phyloP scores from a whole-genome alignment of 2,888 invertebrate genomes.

The Platycheirus rosarum region DNA sequence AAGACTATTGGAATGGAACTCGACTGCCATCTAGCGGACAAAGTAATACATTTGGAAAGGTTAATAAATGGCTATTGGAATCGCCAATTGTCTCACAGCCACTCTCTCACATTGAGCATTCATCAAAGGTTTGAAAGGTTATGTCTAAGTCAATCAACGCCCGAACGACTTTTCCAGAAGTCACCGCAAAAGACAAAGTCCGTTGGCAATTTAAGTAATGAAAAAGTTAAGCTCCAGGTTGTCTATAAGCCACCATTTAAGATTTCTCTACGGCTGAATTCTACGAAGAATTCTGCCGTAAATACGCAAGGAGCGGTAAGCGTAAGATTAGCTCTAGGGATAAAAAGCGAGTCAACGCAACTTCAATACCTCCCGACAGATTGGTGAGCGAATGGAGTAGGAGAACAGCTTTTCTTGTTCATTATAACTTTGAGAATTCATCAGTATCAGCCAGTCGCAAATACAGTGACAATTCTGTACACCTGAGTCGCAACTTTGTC shows the following conservation, averaged over 20 bases:
- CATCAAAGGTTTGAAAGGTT: slow-evolving; percentile 81
- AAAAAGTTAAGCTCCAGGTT: slow-evolving; percentile 91
- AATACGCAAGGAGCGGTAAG: slow-evolving; percentile 81
- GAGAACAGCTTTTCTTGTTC: slow-evolving; percentile 80
- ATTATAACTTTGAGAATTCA: slow-evolving; percentile 78
- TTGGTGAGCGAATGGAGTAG: slow-evolving; percentile 76
- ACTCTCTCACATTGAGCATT: slow-evolving; percentile 81
- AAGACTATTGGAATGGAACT: slow-evolving; percentile 86
- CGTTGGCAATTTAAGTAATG: slow-evolving; percentile 87
- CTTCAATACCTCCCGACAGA: slow-evolving; percentile 71
- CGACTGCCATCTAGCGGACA: slow-evolving; percentile 79
- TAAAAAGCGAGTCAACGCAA: slow-evolving; percentile 75
- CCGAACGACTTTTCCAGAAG: slow-evolving; percentile 87
- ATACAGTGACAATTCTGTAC: slow-evolving; percentile 78
- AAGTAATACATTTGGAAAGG: slow-evolving; percentile 86
- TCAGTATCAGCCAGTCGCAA: slow-evolving; percentile 77
- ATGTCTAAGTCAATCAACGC: slow-evolving; percentile 93
- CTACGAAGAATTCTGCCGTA: slow-evolving; percentile 81
- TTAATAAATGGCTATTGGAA: slow-evolving; percentile 92
- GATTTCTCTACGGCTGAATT: slow-evolving; percentile 91
- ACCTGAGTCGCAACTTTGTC: slow-evolving; percentile 81
- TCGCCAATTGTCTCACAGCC: slow-evolving; percentile 85
- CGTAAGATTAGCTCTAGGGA: slow-evolving; percentile 75
- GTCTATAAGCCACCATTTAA: slow-evolving; percentile 94
- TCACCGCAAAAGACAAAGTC: slow-evolving; percentile 87